Conservation (phyloP, 2,888 invertebrate genomes). For the Dione vanillae region DNA sequence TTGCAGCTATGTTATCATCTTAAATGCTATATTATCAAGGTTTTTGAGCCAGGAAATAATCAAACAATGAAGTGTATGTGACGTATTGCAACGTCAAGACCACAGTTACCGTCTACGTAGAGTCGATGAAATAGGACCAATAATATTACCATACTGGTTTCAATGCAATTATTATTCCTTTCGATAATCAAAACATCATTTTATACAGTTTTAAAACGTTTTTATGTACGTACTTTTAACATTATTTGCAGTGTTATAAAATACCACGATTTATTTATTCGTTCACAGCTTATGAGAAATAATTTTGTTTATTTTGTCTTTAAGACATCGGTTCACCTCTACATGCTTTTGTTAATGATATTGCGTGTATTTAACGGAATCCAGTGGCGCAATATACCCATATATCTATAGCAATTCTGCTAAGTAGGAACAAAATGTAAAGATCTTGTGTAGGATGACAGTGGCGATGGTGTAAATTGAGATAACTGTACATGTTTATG, state of each 20-base stretch:
- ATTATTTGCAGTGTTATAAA: background rate
- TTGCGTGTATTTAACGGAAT: background rate
- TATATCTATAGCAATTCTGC: background rate
- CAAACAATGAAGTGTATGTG: slow-evolving; percentile 45
- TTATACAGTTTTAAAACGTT: background rate
- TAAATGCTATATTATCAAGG: slow-evolving; percentile 49
- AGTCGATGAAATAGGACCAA: slow-evolving; percentile 40
- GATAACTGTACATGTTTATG: background rate
- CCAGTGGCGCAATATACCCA: background rate
- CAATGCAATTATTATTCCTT: slow-evolving; percentile 28
- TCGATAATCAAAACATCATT: slow-evolving; percentile 1
- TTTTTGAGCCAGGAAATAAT: slow-evolving; percentile 49
- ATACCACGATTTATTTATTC: background rate
- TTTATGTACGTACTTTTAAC: background rate
- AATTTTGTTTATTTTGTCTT: too few species aligned
- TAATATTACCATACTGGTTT: slow-evolving; percentile 33
- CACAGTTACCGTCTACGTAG: slow-evolving; percentile 39
- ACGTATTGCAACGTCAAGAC: slow-evolving; percentile 47
- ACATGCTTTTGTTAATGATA: background rate
- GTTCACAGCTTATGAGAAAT: background rate
- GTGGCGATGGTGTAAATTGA: background rate
- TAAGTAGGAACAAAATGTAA: background rate
- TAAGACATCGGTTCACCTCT: too few species aligned
- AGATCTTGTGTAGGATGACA: background rate
- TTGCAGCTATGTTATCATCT: slow-evolving; percentile 43